Base-by-base conservation (phyloP, 2,888 invertebrate species). In the Phrixothrix hirtus region DNA sequence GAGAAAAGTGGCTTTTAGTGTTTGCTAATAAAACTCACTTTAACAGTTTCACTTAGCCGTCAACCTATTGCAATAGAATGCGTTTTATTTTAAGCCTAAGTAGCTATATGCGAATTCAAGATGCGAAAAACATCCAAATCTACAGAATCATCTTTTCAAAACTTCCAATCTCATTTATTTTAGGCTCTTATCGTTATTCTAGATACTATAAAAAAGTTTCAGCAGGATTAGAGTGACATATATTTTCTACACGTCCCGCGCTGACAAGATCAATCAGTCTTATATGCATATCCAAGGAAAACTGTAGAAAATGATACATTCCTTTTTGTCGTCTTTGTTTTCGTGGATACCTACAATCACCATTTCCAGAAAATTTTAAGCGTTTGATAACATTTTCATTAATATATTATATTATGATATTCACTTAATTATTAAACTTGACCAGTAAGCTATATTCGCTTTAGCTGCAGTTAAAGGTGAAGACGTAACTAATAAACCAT, bases 231-330 rank as follows among this genome's bases (percentile, higher is more conserved):
- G 29, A 51, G 51, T 45, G 51, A 45, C 45, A 51, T 38, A 51
- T 44, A 51, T 51, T 51, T 44, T 29, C 44, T 39, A 25, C 35
- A 32, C 51, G 51, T 51, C 32, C 35, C 30, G 11, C 29, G 44
- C 35, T 51, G 51, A 51, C 44, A 51, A 44, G 51, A 51, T 51
- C 51, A 51, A 51, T 51, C 51, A 45, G 44, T 51, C 51, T 51
- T 51, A 45, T 43, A 49, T 51, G 43, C 39, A 51, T 51, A 51
- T 37, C 36, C 26, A 16, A 43, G 43, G 13, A 37, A 21, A 48
- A 49, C 30, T 21, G 43, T 15, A 37, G 43, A 37, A 49, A 37
- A 37, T 43, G 49, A 49, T 37, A 49, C 29, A 49, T 49, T 42
- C 49, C 36, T 29, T 43, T 49, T 43, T 49, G 29, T 27, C 48